Conservation (phyloP, 92 coral and sea anemone species). For the Palythoa grandis region DNA sequence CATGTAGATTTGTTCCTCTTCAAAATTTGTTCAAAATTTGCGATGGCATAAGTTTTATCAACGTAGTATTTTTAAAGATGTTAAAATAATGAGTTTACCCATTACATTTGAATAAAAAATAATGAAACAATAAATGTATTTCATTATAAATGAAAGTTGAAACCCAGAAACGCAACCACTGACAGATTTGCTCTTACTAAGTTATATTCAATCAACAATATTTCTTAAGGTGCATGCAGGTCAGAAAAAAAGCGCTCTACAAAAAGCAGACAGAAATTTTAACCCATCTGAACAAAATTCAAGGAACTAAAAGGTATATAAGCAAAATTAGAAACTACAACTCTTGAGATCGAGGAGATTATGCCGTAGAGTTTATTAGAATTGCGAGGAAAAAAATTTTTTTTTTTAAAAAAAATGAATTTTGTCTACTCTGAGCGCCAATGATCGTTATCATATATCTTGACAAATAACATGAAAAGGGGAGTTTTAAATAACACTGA, state of each 20-base stretch:
- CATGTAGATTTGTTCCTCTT: not conserved
- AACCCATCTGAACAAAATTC: too few relatives aligned
- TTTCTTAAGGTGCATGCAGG: too few relatives aligned
- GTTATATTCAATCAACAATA: not conserved
- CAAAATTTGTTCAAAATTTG: constrained; percentile 11
- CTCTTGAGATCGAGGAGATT: not conserved
- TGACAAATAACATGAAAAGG: not conserved
- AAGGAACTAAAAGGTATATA: too few relatives aligned
- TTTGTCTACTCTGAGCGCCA: not conserved
- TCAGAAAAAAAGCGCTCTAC: too few relatives aligned
- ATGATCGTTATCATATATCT: not conserved
- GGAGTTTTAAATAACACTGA: not conserved
- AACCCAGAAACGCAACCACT: not conserved
- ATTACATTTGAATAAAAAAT: not conserved
- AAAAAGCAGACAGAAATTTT: too few relatives aligned
- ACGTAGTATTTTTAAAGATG: not conserved
- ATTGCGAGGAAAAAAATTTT: not conserved
- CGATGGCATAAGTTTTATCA: not conserved
- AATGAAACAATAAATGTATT: not conserved
- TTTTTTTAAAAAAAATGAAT: not conserved
- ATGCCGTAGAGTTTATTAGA: not conserved
- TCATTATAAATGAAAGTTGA: constrained; percentile 4
- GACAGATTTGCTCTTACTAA: not conserved
- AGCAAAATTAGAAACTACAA: not conserved
- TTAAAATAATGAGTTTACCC: not conserved